Conservation (phyloP, 1,140 invertebrate species). For the Thaumatotibia leucotreta region DNA sequence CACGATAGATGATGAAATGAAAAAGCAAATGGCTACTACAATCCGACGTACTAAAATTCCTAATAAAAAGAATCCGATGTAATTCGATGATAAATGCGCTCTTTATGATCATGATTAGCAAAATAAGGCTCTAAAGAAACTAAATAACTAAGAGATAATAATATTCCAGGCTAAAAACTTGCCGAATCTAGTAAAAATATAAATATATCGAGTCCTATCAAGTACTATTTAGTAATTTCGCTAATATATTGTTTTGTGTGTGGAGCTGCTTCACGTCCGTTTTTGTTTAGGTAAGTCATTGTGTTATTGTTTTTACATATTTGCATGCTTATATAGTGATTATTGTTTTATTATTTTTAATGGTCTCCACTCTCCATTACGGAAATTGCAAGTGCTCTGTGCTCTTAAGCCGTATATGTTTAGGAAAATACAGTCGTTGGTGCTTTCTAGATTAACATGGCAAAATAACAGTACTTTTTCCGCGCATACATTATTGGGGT, state of each 20-base stretch:
- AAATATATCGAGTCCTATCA: constrained; percentile 47
- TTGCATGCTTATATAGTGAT: not conserved
- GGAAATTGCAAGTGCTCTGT: constrained; percentile 16
- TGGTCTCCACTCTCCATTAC: not conserved
- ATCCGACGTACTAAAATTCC: constrained; percentile 58
- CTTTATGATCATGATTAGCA: constrained; percentile 70
- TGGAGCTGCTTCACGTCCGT: constrained; percentile 59
- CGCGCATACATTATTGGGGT: not conserved
- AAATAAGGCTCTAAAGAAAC: constrained; percentile 58
- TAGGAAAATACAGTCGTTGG: not conserved
- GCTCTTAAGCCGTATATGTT: constrained; percentile 26
- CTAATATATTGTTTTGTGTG: constrained; percentile 51
- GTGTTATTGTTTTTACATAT: constrained; percentile 30
- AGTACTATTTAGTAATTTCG: constrained; percentile 52
- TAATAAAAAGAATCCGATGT: constrained; percentile 66
- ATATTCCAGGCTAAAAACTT: constrained; percentile 47
- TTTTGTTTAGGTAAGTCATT: constrained; percentile 58
- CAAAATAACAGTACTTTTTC: not conserved
- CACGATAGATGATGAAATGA: constrained; percentile 48
- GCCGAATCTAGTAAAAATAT: constrained; percentile 33
- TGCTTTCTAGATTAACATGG: not conserved
- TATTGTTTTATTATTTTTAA: not conserved
- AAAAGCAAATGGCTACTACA: constrained; percentile 73
- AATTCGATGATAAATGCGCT: constrained; percentile 71
- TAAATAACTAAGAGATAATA: constrained; percentile 50